Evolutionary conservation across 2,888 invertebrate species (phyloP).

Genomic region (Andrena minutula): DNA sequence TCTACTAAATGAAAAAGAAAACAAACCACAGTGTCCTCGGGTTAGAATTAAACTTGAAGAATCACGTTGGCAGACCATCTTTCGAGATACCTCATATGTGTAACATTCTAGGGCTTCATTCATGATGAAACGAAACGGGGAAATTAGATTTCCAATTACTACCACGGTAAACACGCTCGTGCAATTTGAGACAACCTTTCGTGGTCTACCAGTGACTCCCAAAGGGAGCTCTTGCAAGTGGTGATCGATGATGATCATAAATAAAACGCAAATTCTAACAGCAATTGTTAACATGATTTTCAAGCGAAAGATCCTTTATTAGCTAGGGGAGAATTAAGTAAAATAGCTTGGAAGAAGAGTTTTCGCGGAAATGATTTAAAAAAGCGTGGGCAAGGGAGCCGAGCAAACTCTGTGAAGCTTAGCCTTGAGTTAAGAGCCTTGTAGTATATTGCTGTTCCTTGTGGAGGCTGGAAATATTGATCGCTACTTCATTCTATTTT

Average conservation of each 20-base stretch:
- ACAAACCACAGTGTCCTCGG: neutral
- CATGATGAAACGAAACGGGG: constrained; percentile 35
- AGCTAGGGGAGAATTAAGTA: neutral
- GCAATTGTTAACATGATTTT: neutral
- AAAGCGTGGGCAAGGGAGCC: neutral
- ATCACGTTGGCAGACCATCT: neutral
- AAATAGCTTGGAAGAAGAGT: neutral
- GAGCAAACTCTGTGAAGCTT: neutral
- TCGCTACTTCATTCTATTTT: constrained; percentile 20
- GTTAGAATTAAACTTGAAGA: neutral
- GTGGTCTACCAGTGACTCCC: neutral
- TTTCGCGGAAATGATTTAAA: neutral
- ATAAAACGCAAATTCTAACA: neutral
- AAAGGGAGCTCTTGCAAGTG: neutral
- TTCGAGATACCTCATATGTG: constrained; percentile 48
- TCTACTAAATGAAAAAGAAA: neutral
- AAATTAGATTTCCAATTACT: constrained; percentile 50
- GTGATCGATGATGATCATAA: neutral
- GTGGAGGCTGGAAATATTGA: constrained; percentile 57
- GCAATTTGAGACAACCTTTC: constrained; percentile 9
- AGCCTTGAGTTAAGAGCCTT: constrained; percentile 36
- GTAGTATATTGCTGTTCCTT: constrained; percentile 34
- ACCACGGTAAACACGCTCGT: neutral
- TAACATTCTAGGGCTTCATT: constrained; percentile 34
- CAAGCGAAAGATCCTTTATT: neutral